Conservation (phyloP, 2,888 invertebrate species). For the Proisotoma minuta region DNA sequence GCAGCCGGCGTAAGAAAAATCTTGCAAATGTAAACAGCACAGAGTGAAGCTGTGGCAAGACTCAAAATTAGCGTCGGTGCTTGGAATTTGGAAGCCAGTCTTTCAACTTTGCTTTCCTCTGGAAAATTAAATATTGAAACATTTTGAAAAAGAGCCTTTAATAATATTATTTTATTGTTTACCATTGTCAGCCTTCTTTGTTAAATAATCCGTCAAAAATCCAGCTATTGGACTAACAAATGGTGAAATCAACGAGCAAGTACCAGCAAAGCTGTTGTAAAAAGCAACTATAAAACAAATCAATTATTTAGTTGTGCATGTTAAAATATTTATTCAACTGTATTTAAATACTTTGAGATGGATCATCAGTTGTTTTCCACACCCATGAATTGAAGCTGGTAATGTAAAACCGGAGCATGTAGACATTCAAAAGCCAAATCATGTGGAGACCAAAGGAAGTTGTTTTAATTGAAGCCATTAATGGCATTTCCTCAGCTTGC, state of each 20-base stretch:
- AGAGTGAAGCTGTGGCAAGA: neutral
- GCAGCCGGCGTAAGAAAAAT: neutral
- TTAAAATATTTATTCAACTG: too few relatives aligned
- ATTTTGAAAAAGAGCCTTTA: neutral
- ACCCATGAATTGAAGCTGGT: neutral
- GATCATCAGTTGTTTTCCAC: neutral
- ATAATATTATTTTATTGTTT: too few relatives aligned
- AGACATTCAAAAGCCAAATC: neutral
- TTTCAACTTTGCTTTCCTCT: neutral
- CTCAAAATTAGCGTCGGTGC: neutral
- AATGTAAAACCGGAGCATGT: neutral
- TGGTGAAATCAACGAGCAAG: neutral
- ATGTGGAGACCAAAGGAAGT: neutral
- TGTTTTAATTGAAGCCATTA: neutral
- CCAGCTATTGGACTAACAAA: neutral
- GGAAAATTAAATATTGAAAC: neutral
- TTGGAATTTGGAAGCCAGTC: conserved; percentile 1
- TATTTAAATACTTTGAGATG: neutral
- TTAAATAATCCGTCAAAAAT: neutral
- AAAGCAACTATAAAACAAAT: neutral
- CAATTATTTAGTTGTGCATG: too few relatives aligned
- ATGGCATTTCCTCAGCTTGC: neutral
- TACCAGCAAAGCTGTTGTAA: neutral
- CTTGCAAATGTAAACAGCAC: neutral
- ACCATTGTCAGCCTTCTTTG: neutral